Evolutionary conservation across 2,797 vertebrate genomes (phyloP), one percentile per base, ranked within the genome.

Genomic region (Labeo calbasu): DNA sequence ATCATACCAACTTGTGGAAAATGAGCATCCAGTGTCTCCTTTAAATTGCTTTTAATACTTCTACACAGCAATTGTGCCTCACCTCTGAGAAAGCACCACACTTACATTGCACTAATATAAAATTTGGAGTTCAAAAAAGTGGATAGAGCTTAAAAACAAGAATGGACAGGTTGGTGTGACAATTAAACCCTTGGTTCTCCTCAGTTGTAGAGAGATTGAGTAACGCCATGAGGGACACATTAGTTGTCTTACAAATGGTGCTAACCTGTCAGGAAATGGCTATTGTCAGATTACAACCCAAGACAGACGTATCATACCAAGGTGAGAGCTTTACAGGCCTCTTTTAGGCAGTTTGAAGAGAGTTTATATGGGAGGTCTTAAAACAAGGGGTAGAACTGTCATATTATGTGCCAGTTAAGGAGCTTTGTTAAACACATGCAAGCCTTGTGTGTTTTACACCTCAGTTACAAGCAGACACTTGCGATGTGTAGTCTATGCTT

Each of bases 311-410:
- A 40, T 76, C 82, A 75, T 12, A 55, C 69, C 55, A 66, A 48
- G 57, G 43, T 55, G 65, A 66, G 73, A 36, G 25, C 25, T 86
- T 82, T 66, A 83, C 77, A 73, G 19, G 81, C 70, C 53, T 82
- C 69, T 40, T 57, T 82, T 43, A 66, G 82, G 79, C 79, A 73
- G 13, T 63, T 61, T 85, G 2, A 65, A 32, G 59, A 65, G 32
- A 43, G 43, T 85, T 89, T 84, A 82, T 50, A 70, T 32, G 81
- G 15, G 40, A 66, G 73, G 82, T 83, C 57, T 85, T 69, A 86
- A 83, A 80, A 85, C 70, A 73, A 63, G 50, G 10, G 65, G 51
- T 51, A 82, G 83, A 81, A 83, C 82, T 17, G 77, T 28, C 73
- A 72, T 61, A 53, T 79, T 79, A 81, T 32, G 57, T 86, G 77